Evolutionary conservation across 2,113 vertebrate species (phyloP), one percentile per base, ranked within the genome.

Genomic region (Corythaixoides concolor): DNA sequence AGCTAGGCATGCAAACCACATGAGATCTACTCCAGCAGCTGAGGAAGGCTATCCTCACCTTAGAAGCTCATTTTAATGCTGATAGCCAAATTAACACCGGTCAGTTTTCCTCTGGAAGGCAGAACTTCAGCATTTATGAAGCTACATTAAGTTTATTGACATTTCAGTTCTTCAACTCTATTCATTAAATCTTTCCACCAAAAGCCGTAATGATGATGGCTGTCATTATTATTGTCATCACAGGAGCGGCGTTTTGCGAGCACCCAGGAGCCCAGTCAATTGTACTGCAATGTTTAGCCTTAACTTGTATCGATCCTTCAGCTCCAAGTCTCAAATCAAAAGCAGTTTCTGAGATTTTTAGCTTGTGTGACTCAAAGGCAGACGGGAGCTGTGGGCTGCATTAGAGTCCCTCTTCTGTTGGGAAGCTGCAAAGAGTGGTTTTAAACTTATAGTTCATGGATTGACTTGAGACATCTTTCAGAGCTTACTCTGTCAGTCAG

Each of bases 121-220:
- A 85, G 73, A 84, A 87, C 64, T 78, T 45, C 20, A 67, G 49
- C 66, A 7, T 67, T 76, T 64, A 35, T 64, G 69, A 58, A 82
- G 32, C 37, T 50, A 49, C 59, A 50, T 50, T 45, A 45, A 72
- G 43, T 82, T 93, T 79, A 85, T 80, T 0, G 37, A 94, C 47
- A 55, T 58, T 33, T 39, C 67, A 83, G 82, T 76, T 88, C 62
- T 95, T 93, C 88, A 79, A 14, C 15, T 77, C 53, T 58, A 24
- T 32, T 50, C 37, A 59, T 88, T 85, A 74, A 94, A 73, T 55
- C 88, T 89, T 94, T 73, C 49, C n/a, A 70, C 47, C 82, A 84
- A 88, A 94, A 94, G 41, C n/a, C 43, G 41, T 83, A 85, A 95
- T 80, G 59, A 85, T 76, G 70, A 96, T 91, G 75, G 55, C 45